phyloP scores from a whole-genome alignment of 2,888 invertebrate species.

The Drosophila melanocephala region DNA sequence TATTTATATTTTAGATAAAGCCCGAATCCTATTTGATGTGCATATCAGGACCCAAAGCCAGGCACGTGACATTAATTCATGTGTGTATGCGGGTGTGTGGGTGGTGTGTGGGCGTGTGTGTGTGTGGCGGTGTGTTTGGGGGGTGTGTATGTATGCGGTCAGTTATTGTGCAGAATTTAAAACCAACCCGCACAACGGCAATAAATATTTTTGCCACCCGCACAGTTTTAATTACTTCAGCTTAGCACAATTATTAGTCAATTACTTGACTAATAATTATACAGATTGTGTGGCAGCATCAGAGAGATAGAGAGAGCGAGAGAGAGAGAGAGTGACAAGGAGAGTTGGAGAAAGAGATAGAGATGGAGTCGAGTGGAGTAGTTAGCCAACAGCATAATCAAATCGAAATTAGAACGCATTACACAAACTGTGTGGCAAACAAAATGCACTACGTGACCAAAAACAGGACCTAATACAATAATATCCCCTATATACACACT shows the following conservation, averaged over 20 bases:
- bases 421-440: conserved; percentile 45
- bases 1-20: conserved; percentile 1
- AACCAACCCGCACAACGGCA: background rate
- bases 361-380: conserved; percentile 19
- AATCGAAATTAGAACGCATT: conserved; percentile 57
- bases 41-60: conserved; percentile 19
- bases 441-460: conserved; percentile 43
- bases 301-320: background rate
- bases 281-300: conserved; percentile 6
- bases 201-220: background rate
- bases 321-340: rapidly evolving
- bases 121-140: conserved; percentile 2
- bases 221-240: conserved; percentile 38
- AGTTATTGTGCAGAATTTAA: conserved; percentile 46
- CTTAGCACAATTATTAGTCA: conserved; percentile 36
- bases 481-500: background rate
- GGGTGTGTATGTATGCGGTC: conserved; percentile 35
- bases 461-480: conserved; percentile 10
- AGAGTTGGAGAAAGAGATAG: background rate
- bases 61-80: conserved; percentile 40
- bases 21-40: conserved; percentile 17
- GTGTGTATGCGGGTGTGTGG: background rate
- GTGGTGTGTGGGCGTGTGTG: background rate
- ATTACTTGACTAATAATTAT: conserved; percentile 18
- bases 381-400: conserved; percentile 50